These are phyloP conservation scores for Temnothorax ravouxi DNA, from an alignment of 2,888 invertebrate genomes.

Conservation along the genomic window DNA sequence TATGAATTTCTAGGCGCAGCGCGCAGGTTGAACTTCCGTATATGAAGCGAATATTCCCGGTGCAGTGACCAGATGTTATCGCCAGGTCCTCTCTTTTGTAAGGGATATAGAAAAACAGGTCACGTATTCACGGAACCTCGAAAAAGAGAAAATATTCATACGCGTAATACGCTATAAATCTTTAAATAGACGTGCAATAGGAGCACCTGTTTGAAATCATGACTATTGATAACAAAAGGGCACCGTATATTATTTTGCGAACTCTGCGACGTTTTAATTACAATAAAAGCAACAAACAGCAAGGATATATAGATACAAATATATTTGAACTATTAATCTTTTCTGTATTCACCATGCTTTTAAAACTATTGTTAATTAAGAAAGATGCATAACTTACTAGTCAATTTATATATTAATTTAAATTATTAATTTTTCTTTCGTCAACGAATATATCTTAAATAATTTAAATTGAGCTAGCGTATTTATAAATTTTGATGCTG, in stretches of 20 bases:
- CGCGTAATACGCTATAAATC: conserved; percentile 65
- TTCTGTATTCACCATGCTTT: neutral
- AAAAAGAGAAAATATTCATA: conserved; percentile 69
- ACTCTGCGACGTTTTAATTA: neutral
- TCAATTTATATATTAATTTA: neutral
- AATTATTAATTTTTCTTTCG: neutral
- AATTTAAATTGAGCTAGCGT: neutral
- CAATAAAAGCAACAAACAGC: neutral
- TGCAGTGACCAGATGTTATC: conserved; percentile 65
- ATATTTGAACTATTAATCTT: conserved; percentile 6
- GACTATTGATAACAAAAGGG: conserved; percentile 54
- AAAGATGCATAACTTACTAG: neutral
- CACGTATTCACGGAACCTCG: conserved; percentile 59
- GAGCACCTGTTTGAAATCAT: conserved; percentile 19
- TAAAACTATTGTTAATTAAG: neutral
- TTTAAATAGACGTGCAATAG: conserved; percentile 36
- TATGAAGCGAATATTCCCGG: conserved; percentile 41
- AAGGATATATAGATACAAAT: neutral
- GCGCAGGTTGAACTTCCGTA: neutral
- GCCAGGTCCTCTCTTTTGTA: conserved; percentile 29
- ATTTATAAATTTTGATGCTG: neutral
- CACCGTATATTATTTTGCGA: neutral
- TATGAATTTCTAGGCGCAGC: conserved; percentile 25
- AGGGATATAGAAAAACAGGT: conserved; percentile 47
- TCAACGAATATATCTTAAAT: neutral